A percentile compares a stretch with the other conserved stretches of the same genome.
Evolutionary conservation across 1,140 invertebrate genomes (phyloP).

Genomic region (Cydia pomonella): DNA sequence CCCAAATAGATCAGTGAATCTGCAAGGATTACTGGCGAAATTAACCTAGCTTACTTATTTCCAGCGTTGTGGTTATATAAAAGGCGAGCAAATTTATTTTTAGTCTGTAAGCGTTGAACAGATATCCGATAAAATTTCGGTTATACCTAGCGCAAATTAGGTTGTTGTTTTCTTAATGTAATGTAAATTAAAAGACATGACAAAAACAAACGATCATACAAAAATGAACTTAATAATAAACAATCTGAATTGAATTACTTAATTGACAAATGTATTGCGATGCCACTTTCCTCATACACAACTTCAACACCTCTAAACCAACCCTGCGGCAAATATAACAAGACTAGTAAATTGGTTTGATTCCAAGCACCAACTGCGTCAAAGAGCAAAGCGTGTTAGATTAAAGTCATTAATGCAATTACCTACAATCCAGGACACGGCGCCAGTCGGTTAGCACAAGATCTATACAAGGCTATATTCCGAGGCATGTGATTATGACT

Average conservation of each 20-base stretch:
- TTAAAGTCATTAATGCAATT: slow-evolving; percentile 24
- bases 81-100: not conserved
- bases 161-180: too few species aligned
- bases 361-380: not conserved
- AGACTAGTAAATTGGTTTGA: not conserved
- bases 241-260: too few species aligned
- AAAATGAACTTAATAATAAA: too few species aligned
- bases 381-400: slow-evolving; percentile 13
- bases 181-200: too few species aligned
- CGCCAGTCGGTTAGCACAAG: not conserved
- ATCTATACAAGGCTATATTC: slow-evolving; percentile 10
- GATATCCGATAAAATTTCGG: not conserved
- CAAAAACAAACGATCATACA: too few species aligned
- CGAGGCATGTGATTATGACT: not conserved
- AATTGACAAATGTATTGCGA: too few species aligned
- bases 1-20: slow-evolving; percentile 41
- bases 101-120: not conserved
- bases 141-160: not conserved
- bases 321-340: not conserved
- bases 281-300: not conserved
- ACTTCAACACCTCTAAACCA: not conserved
- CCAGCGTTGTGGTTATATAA: not conserved
- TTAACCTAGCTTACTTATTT: slow-evolving; percentile 42
- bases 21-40: slow-evolving; percentile 38
- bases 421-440: slow-evolving; percentile 9